Conservation (phyloP, 2,113 vertebrate genomes). For the Rhinolophus ferrumequinum region DNA sequence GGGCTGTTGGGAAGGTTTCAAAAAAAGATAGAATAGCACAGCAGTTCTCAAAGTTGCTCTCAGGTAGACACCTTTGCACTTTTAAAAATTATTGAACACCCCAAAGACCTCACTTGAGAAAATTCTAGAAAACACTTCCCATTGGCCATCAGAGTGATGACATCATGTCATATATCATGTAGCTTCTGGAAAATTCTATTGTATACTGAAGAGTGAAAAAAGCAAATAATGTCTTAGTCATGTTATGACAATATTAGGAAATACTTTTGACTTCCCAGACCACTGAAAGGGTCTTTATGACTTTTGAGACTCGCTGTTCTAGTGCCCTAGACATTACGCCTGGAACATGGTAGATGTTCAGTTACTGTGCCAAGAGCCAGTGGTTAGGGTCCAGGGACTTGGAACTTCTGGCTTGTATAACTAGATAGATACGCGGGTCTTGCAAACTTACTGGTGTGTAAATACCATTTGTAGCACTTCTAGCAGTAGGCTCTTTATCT, state of each 20-base stretch:
- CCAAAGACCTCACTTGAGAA: not conserved
- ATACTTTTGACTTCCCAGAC: not conserved
- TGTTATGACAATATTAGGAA: not conserved
- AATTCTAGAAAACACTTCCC: not conserved
- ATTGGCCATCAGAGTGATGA: not conserved
- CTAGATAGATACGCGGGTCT: not conserved
- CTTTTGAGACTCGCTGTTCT: not conserved
- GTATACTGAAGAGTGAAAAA: not conserved
- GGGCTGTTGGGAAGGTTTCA: not conserved
- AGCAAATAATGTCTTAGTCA: not conserved
- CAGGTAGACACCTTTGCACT: not conserved
- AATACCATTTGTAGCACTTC: not conserved
- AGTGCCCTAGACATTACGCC: rapidly evolving
- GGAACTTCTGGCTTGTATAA: not conserved
- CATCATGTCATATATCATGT: not conserved
- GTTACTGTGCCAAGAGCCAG: too few species aligned
- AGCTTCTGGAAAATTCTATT: slow-evolving; percentile 5
- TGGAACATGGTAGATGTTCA: not conserved
- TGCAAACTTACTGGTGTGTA: too few species aligned
- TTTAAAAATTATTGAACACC: not conserved
- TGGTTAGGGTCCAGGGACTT: too few species aligned
- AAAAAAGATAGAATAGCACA: rapidly evolving
- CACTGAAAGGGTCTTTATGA: not conserved
- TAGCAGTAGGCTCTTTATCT: not conserved
- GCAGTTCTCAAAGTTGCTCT: not conserved